phyloP scores from a whole-genome alignment of 2,113 vertebrate species.

The Osmerus eperlanus region DNA sequence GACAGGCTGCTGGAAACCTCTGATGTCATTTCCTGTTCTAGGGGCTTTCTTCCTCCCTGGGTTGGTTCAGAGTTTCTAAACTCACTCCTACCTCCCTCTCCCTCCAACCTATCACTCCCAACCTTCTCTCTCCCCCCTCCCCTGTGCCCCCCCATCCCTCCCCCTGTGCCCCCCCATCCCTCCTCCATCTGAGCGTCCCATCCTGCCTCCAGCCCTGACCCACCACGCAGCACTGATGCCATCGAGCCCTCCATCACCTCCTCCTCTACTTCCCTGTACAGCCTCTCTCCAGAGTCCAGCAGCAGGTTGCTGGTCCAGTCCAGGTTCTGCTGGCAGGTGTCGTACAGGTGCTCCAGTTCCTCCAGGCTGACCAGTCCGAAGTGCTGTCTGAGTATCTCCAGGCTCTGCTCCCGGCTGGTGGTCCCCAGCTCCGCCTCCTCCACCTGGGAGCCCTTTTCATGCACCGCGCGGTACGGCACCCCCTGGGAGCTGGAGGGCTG shows the following conservation, averaged over 20 bases:
- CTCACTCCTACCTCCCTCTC: no score
- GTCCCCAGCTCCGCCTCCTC: constrained; percentile 83
- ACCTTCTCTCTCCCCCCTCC: background rate
- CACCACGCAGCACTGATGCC: background rate
- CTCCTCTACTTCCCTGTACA: constrained; percentile 73
- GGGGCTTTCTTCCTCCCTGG: background rate
- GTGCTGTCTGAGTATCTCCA: constrained; percentile 82
- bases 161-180: background rate
- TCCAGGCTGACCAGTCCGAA: constrained; percentile 88
- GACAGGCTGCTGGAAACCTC: background rate
- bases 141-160: background rate
- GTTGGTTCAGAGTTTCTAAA: background rate
- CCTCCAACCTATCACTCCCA: background rate
- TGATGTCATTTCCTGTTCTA: no score
- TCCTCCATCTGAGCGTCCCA: background rate
- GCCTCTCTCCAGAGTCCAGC: constrained; percentile 87
- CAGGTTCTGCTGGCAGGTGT: constrained; percentile 92
- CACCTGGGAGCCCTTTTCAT: constrained; percentile 89
- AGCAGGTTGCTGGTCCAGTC: constrained; percentile 92
- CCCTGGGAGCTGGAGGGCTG: constrained; percentile 56
- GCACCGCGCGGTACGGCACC: constrained; percentile 81
- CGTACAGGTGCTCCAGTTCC: constrained; percentile 89
- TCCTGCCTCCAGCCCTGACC: background rate
- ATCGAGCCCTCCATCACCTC: background rate
- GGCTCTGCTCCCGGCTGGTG: constrained; percentile 68